phyloP scores from a whole-genome alignment of 2,888 invertebrate species.

The Lasioglossum figueresi region DNA sequence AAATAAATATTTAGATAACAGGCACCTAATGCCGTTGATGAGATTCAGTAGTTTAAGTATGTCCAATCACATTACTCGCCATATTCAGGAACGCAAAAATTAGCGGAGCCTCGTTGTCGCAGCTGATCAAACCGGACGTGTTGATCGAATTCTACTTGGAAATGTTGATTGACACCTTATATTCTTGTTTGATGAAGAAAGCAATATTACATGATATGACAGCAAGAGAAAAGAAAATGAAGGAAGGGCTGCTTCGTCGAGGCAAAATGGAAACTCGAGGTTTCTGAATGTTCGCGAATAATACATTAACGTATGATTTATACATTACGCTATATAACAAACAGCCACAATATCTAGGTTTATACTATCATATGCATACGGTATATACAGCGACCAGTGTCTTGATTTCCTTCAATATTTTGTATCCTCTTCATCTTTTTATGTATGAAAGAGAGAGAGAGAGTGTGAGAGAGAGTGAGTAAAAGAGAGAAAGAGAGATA shows the following conservation, averaged over 20 bases:
- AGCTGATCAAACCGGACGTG: conserved; percentile 9
- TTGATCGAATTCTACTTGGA: background rate
- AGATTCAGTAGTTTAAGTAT: conserved; percentile 71
- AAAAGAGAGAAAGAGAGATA: conserved; percentile 1
- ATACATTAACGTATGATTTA: conserved; percentile 65
- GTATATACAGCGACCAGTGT: conserved; percentile 54
- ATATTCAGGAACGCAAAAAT: conserved; percentile 74
- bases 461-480: background rate
- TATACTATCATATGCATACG: conserved; percentile 61
- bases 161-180: background rate
- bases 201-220: background rate
- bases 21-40: conserved; percentile 63
- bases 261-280: conserved; percentile 31
- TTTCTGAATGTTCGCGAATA: conserved; percentile 77
- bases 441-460: background rate
- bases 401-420: conserved; percentile 25
- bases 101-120: conserved; percentile 35
- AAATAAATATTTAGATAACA: conserved; percentile 57
- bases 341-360: conserved; percentile 62
- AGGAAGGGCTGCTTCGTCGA: conserved; percentile 19
- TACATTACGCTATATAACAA: conserved; percentile 67
- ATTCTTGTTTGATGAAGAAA: background rate
- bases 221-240: background rate
- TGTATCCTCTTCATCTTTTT: background rate
- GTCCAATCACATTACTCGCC: conserved; percentile 73